Evolutionary conservation across 2,797 vertebrate species (phyloP).

Genomic region (Labroides dimidiatus): DNA sequence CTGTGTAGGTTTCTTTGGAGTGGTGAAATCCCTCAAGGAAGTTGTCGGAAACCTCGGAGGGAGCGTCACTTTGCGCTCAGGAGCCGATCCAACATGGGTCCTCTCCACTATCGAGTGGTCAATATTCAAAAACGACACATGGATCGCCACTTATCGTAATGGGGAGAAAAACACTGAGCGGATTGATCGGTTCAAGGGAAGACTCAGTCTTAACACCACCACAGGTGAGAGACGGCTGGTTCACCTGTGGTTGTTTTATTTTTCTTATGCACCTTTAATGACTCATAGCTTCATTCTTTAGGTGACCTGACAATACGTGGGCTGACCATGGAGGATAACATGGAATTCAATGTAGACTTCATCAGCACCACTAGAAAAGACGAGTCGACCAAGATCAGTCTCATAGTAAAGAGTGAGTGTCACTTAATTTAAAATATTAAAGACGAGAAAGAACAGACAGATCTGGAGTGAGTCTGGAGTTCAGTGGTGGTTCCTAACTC

Average conservation of each 20-base stretch:
- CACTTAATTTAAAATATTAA: too few relatives aligned
- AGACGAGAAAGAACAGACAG: too few relatives aligned
- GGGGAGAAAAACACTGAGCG: fast-evolving
- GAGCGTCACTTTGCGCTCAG: conserved; percentile 11
- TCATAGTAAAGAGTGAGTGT: conserved; percentile 55
- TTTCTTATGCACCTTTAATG: neutral
- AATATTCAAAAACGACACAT: conserved; percentile 57
- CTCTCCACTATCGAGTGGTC: conserved; percentile 59
- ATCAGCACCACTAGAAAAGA: fast-evolving
- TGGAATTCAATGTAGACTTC: conserved; percentile 42
- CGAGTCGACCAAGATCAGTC: fast-evolving
- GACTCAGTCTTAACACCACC: conserved; percentile 31
- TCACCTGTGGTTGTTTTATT: neutral
- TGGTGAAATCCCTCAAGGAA: fast-evolving
- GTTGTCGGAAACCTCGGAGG: conserved; percentile 34
- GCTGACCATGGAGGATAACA: neutral
- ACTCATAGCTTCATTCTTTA: neutral
- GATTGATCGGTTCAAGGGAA: neutral
- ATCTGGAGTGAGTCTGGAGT: too few relatives aligned
- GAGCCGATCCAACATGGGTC: neutral
- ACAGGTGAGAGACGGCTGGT: conserved; percentile 43
- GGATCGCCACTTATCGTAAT: conserved; percentile 18
- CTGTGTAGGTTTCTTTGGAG: conserved; percentile 18
- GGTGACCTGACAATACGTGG: conserved; percentile 65
- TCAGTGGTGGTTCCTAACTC: too few relatives aligned